Evolutionary conservation across 2,888 invertebrate species (phyloP), one percentile per base, ranked within the genome.

Genomic region (Osmoderma eremita): DNA sequence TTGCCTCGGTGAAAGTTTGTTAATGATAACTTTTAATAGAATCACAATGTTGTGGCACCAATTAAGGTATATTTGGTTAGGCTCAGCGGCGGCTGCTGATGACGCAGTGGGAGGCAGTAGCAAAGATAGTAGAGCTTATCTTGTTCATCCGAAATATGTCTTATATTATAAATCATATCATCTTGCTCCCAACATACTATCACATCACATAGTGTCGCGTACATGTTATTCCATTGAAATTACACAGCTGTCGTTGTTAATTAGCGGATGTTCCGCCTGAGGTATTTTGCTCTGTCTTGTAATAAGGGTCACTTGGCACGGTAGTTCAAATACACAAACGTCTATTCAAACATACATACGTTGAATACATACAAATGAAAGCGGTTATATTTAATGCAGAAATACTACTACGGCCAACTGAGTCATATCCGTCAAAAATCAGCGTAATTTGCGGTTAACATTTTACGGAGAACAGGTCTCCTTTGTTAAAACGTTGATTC

Each of bases 301-400:
- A 56, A 56, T 41, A 56, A 42, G 56, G 56, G 56, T 56, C 56
- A 56, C 56, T 56, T 56, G 56, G 56, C 56, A 56, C 56, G 56
- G 56, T 10, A 20, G 41, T 41, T 56, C 56, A 39, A 42, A 42
- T n/a, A 42, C 39, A 56, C 22, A 56, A 24, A 41, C 56, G 24
- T n/a, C 41, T 20, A 13, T 12, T 15, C n/a, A n/a, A n/a, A n/a
- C 17, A 48, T 48, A 48, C 48, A 48, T 48, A 20, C 20, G 22
- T 56, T 18, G 24, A 10, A 30, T 51, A 51, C 13, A 51, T 51
- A 51, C 50, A 30, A 51, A 13, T 8, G 30, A 51, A 13, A 30
- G 15, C 30, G 50, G 22, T 8, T 51, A 51, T 30, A 51, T 51
- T 24, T 51, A 24, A 15, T 41, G 15, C 42, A 39, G 20, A 56